A percentile compares a stretch with the other conserved stretches of the same genome.
phyloP scores from a whole-genome alignment of 2,888 invertebrate species.

The Baccha elongata region DNA sequence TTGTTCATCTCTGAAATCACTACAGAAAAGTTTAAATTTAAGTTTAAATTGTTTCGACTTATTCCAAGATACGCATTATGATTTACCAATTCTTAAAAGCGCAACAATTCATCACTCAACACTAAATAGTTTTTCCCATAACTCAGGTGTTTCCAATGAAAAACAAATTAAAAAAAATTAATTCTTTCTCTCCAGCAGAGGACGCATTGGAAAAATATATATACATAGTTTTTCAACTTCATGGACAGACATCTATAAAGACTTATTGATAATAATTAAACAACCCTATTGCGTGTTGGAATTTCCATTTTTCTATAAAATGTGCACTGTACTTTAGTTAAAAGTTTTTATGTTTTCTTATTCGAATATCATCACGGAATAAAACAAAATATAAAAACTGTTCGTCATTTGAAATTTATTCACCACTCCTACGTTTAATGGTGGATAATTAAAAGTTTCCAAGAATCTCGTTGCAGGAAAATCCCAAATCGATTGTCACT shows the following conservation, averaged over 20 bases:
- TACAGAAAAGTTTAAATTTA: no score
- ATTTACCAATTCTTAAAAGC: no score
- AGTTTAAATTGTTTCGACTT: no score
- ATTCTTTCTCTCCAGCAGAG: no score
- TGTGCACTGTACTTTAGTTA: not conserved
- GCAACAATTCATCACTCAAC: slow-evolving; percentile 16
- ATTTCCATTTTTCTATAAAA: slow-evolving; percentile 23
- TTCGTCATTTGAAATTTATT: slow-evolving; percentile 36
- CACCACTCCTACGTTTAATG: slow-evolving; percentile 22
- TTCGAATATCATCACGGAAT: not conserved
- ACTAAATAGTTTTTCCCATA: slow-evolving; percentile 22
- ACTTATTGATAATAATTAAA: slow-evolving; percentile 51
- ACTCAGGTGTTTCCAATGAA: not conserved
- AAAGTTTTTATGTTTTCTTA: not conserved
- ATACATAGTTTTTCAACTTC: not conserved
- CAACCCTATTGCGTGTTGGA: slow-evolving; percentile 50
- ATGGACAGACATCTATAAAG: slow-evolving; percentile 34
- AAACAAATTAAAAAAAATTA: not conserved
- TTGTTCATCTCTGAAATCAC: no score
- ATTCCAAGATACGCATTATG: no score
- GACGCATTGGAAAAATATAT: no score
- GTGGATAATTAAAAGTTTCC: slow-evolving; percentile 46
- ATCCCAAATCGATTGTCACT: slow-evolving; percentile 42
- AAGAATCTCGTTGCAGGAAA: slow-evolving; percentile 17
- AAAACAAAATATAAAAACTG: slow-evolving; percentile 10